Conservation (phyloP, 2,797 vertebrate species). For the Clarias laeviceps region DNA sequence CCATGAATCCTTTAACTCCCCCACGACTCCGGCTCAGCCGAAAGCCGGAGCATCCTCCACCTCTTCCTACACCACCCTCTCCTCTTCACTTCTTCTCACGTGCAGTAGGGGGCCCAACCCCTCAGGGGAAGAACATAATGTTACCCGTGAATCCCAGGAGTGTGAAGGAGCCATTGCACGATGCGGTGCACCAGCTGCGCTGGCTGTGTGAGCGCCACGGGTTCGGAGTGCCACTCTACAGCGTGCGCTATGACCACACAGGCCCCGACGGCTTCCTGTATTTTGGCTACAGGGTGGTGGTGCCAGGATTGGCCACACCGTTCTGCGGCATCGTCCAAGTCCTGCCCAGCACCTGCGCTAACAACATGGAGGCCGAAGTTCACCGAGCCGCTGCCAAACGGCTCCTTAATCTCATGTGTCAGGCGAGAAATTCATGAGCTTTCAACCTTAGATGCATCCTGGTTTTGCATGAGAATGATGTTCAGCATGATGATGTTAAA, state of each 20-base stretch:
- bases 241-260: conserved; percentile 65
- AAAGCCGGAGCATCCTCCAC: neutral
- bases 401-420: conserved; percentile 58
- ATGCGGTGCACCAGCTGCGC: conserved; percentile 58
- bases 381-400: conserved; percentile 59
- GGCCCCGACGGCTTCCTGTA: conserved; percentile 71
- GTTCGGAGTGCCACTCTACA: conserved; percentile 69
- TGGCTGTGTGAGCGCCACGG: conserved; percentile 62
- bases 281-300: conserved; percentile 75
- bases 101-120: conserved; percentile 32
- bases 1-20: neutral
- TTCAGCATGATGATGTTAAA: neutral
- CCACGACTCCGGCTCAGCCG: neutral
- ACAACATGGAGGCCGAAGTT: conserved; percentile 57
- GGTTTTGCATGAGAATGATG: neutral
- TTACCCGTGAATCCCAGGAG: neutral
- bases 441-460: neutral
- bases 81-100: conserved; percentile 31
- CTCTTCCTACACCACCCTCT: neutral
- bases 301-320: conserved; percentile 62
- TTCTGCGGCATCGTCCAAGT: conserved; percentile 68
- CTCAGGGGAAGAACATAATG: fast-evolving
- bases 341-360: conserved; percentile 50
- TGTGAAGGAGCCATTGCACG: neutral
- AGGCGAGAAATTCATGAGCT: neutral